Percentiles rank a stretch among this genome's conserved stretches.
Conservation (phyloP, 2,888 invertebrate genomes). For the Ecliptopera silaceata region DNA sequence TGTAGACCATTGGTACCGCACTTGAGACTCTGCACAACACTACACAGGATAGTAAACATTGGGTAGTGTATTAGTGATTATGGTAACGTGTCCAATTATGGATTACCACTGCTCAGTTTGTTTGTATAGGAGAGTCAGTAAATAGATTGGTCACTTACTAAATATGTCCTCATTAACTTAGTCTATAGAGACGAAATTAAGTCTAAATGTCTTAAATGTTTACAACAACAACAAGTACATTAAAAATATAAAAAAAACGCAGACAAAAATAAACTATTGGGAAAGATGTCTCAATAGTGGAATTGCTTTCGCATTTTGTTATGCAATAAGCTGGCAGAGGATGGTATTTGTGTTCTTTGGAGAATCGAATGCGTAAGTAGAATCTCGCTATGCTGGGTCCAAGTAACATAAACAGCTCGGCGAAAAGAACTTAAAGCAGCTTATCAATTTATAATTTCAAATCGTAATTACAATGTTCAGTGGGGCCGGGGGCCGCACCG, state of each 20-base stretch:
- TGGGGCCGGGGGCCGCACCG: slow-evolving; percentile 41
- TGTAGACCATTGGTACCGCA: too few species aligned
- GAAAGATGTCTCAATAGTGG: too few species aligned
- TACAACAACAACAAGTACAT: too few species aligned
- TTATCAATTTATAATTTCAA: slow-evolving; percentile 35
- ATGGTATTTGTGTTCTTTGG: too few species aligned
- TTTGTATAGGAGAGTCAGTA: slow-evolving; percentile 10
- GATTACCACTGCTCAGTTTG: slow-evolving; percentile 19
- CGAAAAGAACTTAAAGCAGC: slow-evolving; percentile 13
- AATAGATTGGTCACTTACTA: slow-evolving; percentile 20
- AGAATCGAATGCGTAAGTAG: too few species aligned
- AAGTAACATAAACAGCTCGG: neutral
- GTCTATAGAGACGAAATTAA: neutral
- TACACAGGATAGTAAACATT: slow-evolving; percentile 21
- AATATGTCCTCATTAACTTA: neutral
- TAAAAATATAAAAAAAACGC: neutral
- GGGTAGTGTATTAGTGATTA: slow-evolving; percentile 32
- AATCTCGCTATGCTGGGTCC: neutral
- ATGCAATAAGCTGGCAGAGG: too few species aligned
- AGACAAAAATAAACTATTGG: too few species aligned
- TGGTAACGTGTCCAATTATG: slow-evolving; percentile 26
- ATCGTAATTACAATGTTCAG: slow-evolving; percentile 41
- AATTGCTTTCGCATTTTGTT: too few species aligned
- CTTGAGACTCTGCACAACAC: neutral
- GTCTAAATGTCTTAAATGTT: neutral